Conservation (phyloP, 2,888 invertebrate species). For the Herminia tarsipennalis region DNA sequence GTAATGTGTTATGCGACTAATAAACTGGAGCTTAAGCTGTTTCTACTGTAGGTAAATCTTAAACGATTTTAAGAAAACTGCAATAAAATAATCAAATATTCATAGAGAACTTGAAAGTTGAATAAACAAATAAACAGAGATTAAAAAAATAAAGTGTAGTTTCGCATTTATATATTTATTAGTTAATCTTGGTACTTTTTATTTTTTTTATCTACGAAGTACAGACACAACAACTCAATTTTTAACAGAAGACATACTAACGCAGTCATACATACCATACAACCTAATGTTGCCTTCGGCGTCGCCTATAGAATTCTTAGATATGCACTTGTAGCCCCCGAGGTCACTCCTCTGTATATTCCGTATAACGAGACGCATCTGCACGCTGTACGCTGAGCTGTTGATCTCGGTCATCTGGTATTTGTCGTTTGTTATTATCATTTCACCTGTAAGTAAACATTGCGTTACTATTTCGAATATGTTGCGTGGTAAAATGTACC, state of each 20-base stretch:
- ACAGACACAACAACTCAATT: background rate
- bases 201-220: too few relatives aligned
- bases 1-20: too few relatives aligned
- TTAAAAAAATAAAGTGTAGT: too few relatives aligned
- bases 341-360: constrained; percentile 91
- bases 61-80: too few relatives aligned
- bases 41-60: too few relatives aligned
- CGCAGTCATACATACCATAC: constrained; percentile 89
- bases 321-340: constrained; percentile 96
- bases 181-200: too few relatives aligned
- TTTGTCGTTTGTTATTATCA: constrained; percentile 95
- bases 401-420: constrained; percentile 93
- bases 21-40: too few relatives aligned
- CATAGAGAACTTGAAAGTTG: too few relatives aligned
- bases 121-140: too few relatives aligned
- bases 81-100: too few relatives aligned
- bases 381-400: constrained; percentile 93
- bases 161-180: too few relatives aligned
- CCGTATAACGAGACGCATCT: constrained; percentile 92
- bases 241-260: background rate
- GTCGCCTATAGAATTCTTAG: constrained; percentile 96
- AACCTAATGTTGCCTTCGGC: constrained; percentile 95
- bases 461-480: background rate
- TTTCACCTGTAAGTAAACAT: constrained; percentile 88
- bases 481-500: too few relatives aligned